Evolutionary conservation across 2,888 invertebrate genomes (phyloP).

Genomic region (Nezara viridula): DNA sequence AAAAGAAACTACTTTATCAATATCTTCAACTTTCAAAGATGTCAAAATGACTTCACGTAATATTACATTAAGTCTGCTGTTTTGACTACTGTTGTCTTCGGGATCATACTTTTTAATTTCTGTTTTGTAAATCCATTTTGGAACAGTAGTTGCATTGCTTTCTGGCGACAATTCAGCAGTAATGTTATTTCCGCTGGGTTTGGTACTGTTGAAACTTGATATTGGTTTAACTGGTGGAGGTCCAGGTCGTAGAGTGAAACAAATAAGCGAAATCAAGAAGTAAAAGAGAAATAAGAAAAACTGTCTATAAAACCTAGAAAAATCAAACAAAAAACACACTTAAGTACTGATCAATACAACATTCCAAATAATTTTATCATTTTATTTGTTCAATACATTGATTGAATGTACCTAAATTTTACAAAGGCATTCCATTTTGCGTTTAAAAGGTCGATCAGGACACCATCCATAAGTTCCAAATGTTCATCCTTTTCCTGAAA

Average conservation of each 20-base stretch:
- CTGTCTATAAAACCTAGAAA: conserved; percentile 88
- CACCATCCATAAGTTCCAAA: conserved; percentile 93
- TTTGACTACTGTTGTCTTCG: conserved; percentile 37
- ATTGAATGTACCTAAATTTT: conserved; percentile 76
- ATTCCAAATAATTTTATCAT: not conserved
- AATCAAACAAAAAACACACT: conserved; percentile 57
- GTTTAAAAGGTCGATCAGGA: conserved; percentile 91
- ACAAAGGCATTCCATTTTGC: conserved; percentile 99
- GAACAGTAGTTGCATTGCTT: not conserved
- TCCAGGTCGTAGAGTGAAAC: conserved; percentile 91
- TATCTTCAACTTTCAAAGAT: conserved; percentile 53
- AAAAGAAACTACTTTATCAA: conserved; percentile 41
- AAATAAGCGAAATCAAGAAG: conserved; percentile 88
- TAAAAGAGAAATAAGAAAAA: conserved; percentile 92
- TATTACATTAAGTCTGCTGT: conserved; percentile 49
- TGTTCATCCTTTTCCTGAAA: conserved; percentile 93
- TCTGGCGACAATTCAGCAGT: conserved; percentile 1
- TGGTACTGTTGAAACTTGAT: conserved; percentile 23
- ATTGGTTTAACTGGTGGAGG: conserved; percentile 70
- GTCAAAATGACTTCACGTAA: conserved; percentile 54
- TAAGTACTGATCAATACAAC: not conserved
- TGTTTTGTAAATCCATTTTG: conserved; percentile 51
- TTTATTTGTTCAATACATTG: not conserved
- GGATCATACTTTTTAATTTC: conserved; percentile 1
- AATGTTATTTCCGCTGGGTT: not conserved